phyloP scores from a whole-genome alignment of 2,888 invertebrate genomes.

The Drosophila prolongata region DNA sequence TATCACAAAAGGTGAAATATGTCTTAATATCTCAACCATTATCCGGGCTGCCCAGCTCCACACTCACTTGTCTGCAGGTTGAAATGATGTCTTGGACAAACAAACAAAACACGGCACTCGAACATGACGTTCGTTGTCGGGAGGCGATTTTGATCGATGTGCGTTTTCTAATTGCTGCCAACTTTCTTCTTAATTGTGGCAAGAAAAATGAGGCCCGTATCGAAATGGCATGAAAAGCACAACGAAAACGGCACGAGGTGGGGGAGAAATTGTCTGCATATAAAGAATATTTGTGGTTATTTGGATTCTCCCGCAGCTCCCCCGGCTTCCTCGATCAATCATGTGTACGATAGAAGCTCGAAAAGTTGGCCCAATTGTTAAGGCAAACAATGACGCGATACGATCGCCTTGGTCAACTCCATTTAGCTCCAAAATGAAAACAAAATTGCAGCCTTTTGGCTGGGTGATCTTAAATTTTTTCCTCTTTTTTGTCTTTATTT shows the following conservation, averaged over 20 bases:
- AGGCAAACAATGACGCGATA: conserved; percentile 40
- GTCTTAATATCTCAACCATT: not conserved
- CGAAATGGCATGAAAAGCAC: conserved; percentile 80
- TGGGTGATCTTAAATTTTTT: conserved; percentile 2
- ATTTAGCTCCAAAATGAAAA: conserved; percentile 70
- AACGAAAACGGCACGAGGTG: conserved; percentile 34
- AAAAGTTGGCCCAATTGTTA: conserved; percentile 69
- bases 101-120: conserved; percentile 37
- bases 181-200: conserved; percentile 80
- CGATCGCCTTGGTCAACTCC: conserved; percentile 47
- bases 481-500: not conserved
- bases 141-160: conserved; percentile 70
- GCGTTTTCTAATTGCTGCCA: conserved; percentile 78
- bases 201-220: conserved; percentile 80
- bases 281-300: conserved; percentile 31
- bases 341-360: conserved; percentile 49
- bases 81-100: conserved; percentile 11
- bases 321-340: conserved; percentile 57
- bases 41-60: conserved; percentile 14
- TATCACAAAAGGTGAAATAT: not conserved
- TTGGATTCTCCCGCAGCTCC: conserved; percentile 36
- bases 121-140: conserved; percentile 45
- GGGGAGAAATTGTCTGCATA: conserved; percentile 63
- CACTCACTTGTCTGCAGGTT: conserved; percentile 36
- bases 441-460: conserved; percentile 59